A percentile compares a stretch with the other conserved stretches of the same genome.
Evolutionary conservation across 2,113 vertebrate species (phyloP).

Genomic region (Oophaga pumilio): DNA sequence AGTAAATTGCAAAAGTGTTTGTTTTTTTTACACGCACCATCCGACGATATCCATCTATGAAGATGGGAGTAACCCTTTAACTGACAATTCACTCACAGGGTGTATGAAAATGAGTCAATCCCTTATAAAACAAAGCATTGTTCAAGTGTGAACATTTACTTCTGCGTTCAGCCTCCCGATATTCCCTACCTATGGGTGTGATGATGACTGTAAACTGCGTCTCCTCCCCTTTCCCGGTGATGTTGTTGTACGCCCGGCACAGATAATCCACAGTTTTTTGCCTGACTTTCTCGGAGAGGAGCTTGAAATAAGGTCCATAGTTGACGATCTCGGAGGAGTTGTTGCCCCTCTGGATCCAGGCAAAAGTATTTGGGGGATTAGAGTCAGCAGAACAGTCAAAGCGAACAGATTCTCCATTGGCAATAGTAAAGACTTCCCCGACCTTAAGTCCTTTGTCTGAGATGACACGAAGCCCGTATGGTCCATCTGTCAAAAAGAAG

Average conservation of each 20-base stretch:
- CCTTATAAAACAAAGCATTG: too few relatives aligned
- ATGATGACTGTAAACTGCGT: constrained; percentile 85
- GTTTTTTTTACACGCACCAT: too few relatives aligned
- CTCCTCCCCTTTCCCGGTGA: constrained; percentile 86
- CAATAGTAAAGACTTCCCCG: constrained; percentile 87
- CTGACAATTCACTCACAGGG: too few relatives aligned
- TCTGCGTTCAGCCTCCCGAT: not conserved
- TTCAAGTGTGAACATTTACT: too few relatives aligned
- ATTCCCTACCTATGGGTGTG: constrained; percentile 77
- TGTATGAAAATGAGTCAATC: too few relatives aligned
- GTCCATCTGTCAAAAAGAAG: constrained; percentile 80
- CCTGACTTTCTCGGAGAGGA: constrained; percentile 76
- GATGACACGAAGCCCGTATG: constrained; percentile 89
- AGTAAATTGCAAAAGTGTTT: too few relatives aligned
- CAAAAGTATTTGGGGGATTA: constrained; percentile 90
- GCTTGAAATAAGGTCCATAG: constrained; percentile 82
- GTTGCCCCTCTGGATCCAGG: constrained; percentile 82
- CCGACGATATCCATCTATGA: too few relatives aligned
- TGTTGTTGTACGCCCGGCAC: constrained; percentile 90
- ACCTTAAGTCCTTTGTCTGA: constrained; percentile 84
- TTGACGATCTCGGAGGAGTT: constrained; percentile 82
- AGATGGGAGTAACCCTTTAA: too few relatives aligned
- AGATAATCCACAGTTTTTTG: constrained; percentile 82
- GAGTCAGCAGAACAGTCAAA: constrained; percentile 94
- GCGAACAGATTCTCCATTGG: constrained; percentile 81